Base-by-base conservation (phyloP, 2,113 vertebrate species). In the Dipodomys stephensi region DNA sequence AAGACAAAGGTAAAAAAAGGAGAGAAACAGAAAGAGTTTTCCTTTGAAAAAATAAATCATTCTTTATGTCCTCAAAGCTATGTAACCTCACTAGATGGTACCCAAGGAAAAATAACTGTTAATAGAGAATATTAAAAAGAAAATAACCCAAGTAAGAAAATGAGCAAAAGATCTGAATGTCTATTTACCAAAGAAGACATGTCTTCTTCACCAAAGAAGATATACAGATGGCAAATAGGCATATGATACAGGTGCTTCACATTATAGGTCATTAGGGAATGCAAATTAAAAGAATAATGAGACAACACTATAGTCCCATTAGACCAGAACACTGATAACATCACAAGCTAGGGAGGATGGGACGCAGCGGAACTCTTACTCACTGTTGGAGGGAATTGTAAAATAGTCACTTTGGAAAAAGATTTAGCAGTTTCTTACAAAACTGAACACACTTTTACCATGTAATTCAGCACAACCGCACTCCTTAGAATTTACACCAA, bases 1-100 rank as follows among this genome's bases (percentile, higher is more conserved):
- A 99, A 99, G 98, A 99, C 98, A 99, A 98, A 97, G 98, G 98
- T 87, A 97, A 97, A 98, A 97, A 97, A 98, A 96, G 97, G 97
- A 98, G 97, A 97, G 94, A 97, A 97, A 97, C 57, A 97, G 86
- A 97, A 97, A 98, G 97, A 84, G 78, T 98, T 98, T 98, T 97
- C 97, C 98, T 98, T 98, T 97, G 88, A 96, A 97, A 98, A 98
- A 93, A 95, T 86, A 97, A 95, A 65, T 93, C 89, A 98, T 64
- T 83, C 72, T 97, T 95, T 94, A 97, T 0, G 80, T 74, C 97
- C 96, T 95, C 96, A 96, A 97, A 95, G 87, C 73, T 60, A 95
- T 96, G 94, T 93, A 94, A 83, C 97, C 95, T 89, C 87, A 96
- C 68, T 30, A 96, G 96, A 72, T 93, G 96, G 79, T 82, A 79